phyloP scores from a whole-genome alignment of 2,113 vertebrate genomes.

The Sinosuthora webbiana region DNA sequence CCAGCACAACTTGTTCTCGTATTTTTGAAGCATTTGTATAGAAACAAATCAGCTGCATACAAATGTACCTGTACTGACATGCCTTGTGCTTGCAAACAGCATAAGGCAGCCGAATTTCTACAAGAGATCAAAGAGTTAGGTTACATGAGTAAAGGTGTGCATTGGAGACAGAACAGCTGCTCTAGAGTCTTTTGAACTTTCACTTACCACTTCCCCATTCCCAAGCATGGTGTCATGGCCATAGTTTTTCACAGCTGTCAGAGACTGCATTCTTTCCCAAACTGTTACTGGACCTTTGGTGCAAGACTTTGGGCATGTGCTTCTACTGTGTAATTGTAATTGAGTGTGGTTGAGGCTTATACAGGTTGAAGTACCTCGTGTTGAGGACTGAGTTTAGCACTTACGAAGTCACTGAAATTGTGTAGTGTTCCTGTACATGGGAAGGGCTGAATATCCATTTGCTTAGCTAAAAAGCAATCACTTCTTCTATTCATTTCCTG shows the following conservation, averaged over 20 bases:
- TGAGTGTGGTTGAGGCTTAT: not conserved
- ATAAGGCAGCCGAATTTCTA: not conserved
- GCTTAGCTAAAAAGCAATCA: not conserved
- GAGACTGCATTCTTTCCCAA: not conserved
- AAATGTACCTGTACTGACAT: not conserved
- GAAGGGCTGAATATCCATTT: not conserved
- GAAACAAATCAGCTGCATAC: not conserved
- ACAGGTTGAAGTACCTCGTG: not conserved
- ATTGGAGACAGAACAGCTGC: slow-evolving; percentile 8
- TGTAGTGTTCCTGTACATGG: accelerated
- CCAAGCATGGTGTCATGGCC: not conserved
- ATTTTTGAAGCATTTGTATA: not conserved
- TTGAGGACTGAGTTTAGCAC: not conserved
- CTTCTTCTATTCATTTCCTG: not conserved
- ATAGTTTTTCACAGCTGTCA: not conserved
- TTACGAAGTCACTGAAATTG: not conserved
- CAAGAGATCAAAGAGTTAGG: slow-evolving; percentile 21
- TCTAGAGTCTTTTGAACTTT: slow-evolving; percentile 29
- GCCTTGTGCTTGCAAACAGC: not conserved
- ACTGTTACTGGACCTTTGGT: not conserved
- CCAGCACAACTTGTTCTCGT: not conserved
- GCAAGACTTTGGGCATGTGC: not conserved
- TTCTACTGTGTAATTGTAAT: not conserved
- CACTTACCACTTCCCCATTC: not conserved
- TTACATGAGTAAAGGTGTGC: not conserved